phyloP scores from a whole-genome alignment of 2,888 invertebrate species.

The Drosophila testacea region DNA sequence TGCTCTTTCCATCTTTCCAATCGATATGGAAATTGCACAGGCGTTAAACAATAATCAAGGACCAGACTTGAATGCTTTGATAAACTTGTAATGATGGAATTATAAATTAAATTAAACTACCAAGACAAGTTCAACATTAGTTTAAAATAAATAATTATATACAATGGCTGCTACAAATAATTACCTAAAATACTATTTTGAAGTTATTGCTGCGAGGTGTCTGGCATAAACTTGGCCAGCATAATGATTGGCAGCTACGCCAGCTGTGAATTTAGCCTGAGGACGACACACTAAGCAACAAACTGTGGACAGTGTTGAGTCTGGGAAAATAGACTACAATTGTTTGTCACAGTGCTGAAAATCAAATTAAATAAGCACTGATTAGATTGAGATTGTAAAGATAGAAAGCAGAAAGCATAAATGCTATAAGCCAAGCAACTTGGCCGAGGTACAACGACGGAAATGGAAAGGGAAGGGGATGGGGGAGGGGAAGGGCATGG shows the following conservation, averaged over 20 bases:
- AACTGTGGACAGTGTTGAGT: constrained; percentile 5
- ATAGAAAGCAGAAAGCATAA: constrained; percentile 51
- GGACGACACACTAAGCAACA: constrained; percentile 10
- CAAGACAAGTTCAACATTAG: background rate
- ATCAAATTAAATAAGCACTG: constrained; percentile 78
- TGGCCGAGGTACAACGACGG: constrained; percentile 2
- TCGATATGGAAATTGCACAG: constrained; percentile 25
- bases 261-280: constrained; percentile 7
- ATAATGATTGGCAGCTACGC: constrained; percentile 42
- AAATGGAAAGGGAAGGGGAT: constrained; percentile 5
- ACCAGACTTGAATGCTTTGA: constrained; percentile 14
- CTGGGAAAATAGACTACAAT: constrained; percentile 49
- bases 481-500: background rate
- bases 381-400: constrained; percentile 74
- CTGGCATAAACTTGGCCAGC: constrained; percentile 39
- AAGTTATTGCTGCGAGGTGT: constrained; percentile 9
- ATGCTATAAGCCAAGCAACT: constrained; percentile 44
- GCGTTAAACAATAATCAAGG: constrained; percentile 15
- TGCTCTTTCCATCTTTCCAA: constrained; percentile 2
- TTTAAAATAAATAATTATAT: constrained; percentile 2
- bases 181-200: background rate
- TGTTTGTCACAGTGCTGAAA: constrained; percentile 67
- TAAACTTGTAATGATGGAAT: background rate
- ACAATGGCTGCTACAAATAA: background rate
- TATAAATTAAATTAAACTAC: background rate